These are phyloP conservation scores for Nannospalax galili DNA, from an alignment of 2,113 vertebrate genomes.

Conservation along the genomic window DNA sequence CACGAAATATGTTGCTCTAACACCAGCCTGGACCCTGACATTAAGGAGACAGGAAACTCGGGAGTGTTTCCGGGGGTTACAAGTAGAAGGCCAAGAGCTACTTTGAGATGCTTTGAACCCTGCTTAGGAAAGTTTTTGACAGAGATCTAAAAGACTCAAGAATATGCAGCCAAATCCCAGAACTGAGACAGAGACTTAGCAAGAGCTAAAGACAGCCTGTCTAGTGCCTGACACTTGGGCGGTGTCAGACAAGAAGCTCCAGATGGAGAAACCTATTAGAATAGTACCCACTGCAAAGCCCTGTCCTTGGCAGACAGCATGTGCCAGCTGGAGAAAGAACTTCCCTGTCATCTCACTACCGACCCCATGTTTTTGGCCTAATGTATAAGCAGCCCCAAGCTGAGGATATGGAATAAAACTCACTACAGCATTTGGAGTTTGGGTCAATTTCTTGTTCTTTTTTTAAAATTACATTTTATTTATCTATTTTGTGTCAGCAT, in stretches of 20 bases:
- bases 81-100: too few species aligned
- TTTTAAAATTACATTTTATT: neutral
- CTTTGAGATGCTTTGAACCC: neutral
- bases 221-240: neutral
- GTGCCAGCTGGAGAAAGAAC: neutral
- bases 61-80: neutral
- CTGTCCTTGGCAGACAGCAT: rapidly evolving
- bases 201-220: neutral
- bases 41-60: neutral
- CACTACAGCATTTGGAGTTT: neutral
- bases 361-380: neutral
- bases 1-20: neutral
- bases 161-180: neutral
- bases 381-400: neutral
- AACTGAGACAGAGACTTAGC: rapidly evolving
- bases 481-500: neutral
- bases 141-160: neutral
- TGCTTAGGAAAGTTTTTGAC: neutral
- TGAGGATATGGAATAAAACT: neutral
- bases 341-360: neutral
- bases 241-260: neutral
- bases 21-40: neutral
- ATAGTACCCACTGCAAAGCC: neutral
- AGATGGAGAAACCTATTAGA: neutral
- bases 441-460: too few species aligned